Evolutionary conservation across 2,113 vertebrate genomes (phyloP), one percentile per base, ranked within the genome.

Genomic region (Alethe diademata): DNA sequence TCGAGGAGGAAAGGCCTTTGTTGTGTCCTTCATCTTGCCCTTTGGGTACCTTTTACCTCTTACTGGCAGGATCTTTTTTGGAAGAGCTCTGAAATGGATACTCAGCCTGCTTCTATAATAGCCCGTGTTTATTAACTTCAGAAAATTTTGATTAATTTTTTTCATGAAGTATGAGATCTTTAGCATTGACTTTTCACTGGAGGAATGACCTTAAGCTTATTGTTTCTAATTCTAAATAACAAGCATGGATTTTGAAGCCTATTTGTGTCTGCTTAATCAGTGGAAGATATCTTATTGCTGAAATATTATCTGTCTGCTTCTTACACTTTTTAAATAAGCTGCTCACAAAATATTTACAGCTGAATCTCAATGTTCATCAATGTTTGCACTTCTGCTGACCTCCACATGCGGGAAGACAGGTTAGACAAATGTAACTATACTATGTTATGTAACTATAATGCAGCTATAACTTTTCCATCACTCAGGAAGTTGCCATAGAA

Each of bases 341-440:
- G 9, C 11, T 61, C 14, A 50, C 25, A 57, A 84, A 87, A 86
- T 90, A 94, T 90, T 88, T 94, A 57, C 51, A 48, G 28, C 36
- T 78, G 14, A 38, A 74, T 88, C 45, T 80, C 38, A 38, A 0
- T 81, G 51, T 79, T 95, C 45, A 84, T 96, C 86, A 57, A 1
- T 83, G 38, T 80, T 92, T 96, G 75, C 65, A 81, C 69, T 93
- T 73, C 57, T 93, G 33, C 26, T 93, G 93, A 92, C 72, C 85
- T 84, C 70, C 61, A 19, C 83, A 75, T 72, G 79, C 78, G 48
- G 65, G 40, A 94, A 81, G 69, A 72, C 69, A 81, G 90, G 90
- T 96, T 92, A 67, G 65, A 70, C 76, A 84, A 86, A 84, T 56
- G 69, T 35, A 35, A 35, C 35, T 35, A 35, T 35, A 35, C 35